A percentile compares a stretch with the other conserved stretches of the same genome.
Evolutionary conservation across 2,797 vertebrate species (phyloP).

Genomic region (Poeciliopsis gracilis): DNA sequence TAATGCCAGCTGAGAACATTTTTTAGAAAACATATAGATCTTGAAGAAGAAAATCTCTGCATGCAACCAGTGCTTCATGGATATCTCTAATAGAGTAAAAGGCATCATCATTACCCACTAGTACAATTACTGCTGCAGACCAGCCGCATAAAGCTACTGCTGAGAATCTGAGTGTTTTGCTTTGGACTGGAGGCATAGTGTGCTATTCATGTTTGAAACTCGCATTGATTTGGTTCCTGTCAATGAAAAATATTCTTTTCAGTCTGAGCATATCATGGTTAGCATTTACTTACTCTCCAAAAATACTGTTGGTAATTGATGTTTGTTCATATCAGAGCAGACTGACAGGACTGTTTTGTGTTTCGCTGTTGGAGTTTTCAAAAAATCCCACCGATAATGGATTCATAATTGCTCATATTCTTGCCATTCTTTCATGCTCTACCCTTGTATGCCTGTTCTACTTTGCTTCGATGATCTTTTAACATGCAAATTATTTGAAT

Average conservation of each 20-base stretch:
- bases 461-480: slow-evolving; percentile 35
- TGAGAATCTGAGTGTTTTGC: slow-evolving; percentile 60
- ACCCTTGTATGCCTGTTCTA: slow-evolving; percentile 20
- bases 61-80: slow-evolving; percentile 38
- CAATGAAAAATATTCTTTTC: slow-evolving; percentile 45
- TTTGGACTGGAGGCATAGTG: slow-evolving; percentile 51
- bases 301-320: slow-evolving; percentile 33
- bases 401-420: slow-evolving; percentile 50
- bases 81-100: slow-evolving; percentile 46
- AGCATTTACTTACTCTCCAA: slow-evolving; percentile 19
- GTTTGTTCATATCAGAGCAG: slow-evolving; percentile 33
- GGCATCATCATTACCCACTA: slow-evolving; percentile 39
- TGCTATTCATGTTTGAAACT: slow-evolving; percentile 61
- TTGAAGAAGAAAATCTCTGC: slow-evolving; percentile 21
- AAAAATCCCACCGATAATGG: slow-evolving; percentile 39
- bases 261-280: slow-evolving; percentile 18
- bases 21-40: slow-evolving; percentile 26
- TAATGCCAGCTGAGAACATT: slow-evolving; percentile 15
- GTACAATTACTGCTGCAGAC: slow-evolving; percentile 37
- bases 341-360: slow-evolving; percentile 52
- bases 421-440: slow-evolving; percentile 31
- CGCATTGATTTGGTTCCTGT: slow-evolving; percentile 53
- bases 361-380: slow-evolving; percentile 32
- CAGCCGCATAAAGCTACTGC: slow-evolving; percentile 43
- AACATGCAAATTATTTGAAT: slow-evolving; percentile 44